Conservation (phyloP, 2,888 invertebrate genomes). For the Sympetrum striolatum region DNA sequence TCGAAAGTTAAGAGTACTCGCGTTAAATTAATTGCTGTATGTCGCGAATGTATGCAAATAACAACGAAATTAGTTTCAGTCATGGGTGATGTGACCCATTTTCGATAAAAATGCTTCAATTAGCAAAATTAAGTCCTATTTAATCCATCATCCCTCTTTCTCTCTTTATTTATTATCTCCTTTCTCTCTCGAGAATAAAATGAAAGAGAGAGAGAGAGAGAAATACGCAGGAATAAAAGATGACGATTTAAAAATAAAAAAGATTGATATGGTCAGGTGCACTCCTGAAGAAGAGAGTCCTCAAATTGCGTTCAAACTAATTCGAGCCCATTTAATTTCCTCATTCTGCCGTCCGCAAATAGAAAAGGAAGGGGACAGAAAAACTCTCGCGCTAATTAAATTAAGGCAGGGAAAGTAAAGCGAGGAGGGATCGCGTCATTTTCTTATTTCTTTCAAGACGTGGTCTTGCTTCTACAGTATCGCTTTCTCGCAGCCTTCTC, state of each 20-base stretch:
- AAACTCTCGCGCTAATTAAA: background rate
- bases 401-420: background rate
- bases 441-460: too few relatives aligned
- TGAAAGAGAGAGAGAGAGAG: background rate
- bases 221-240: background rate
- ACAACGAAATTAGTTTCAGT: too few relatives aligned
- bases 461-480: too few relatives aligned
- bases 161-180: background rate
- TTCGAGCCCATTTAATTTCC: background rate
- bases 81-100: too few relatives aligned
- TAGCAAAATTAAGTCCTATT: too few relatives aligned
- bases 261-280: background rate
- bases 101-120: too few relatives aligned
- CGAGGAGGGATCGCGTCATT: too few relatives aligned
- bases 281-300: background rate
- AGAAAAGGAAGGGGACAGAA: background rate
- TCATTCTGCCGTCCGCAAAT: background rate
- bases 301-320: background rate
- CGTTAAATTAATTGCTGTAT: too few relatives aligned
- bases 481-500: too few relatives aligned
- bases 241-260: background rate
- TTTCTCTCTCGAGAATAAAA: background rate
- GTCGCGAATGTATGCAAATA: too few relatives aligned
- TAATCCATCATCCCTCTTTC: too few relatives aligned
- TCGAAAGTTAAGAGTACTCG: too few relatives aligned